These are phyloP conservation scores for Orestias chungarensis DNA, from an alignment of 2,797 vertebrate genomes.

Conservation along the genomic window DNA sequence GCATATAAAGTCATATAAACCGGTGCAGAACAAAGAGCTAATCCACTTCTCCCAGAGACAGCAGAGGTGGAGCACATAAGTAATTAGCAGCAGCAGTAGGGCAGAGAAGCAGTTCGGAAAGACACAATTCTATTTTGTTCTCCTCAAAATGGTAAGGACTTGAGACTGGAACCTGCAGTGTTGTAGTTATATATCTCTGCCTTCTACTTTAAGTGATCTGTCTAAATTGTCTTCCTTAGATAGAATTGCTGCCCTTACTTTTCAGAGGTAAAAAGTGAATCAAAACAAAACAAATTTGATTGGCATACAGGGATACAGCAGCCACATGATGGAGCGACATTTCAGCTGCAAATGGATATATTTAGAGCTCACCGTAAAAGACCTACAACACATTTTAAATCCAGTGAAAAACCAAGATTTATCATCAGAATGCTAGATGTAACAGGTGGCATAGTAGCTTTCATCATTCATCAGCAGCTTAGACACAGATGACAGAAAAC, in stretches of 20 bases:
- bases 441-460: not conserved
- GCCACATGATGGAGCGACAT: not conserved
- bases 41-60: too few species aligned
- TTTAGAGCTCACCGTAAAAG: not conserved
- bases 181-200: slow-evolving; percentile 32
- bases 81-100: too few species aligned
- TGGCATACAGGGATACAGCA: not conserved
- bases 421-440: not conserved
- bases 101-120: too few species aligned
- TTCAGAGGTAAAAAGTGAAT: slow-evolving; percentile 47
- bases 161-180: slow-evolving; percentile 9
- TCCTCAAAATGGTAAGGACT: slow-evolving; percentile 22
- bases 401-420: not conserved
- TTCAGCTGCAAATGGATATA: not conserved
- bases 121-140: slow-evolving; percentile 10
- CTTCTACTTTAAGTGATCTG: slow-evolving; percentile 16
- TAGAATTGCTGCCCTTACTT: slow-evolving; percentile 43
- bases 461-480: not conserved
- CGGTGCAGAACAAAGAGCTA: too few species aligned
- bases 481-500: not conserved
- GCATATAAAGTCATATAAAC: too few species aligned
- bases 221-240: slow-evolving; percentile 35
- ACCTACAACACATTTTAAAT: not conserved
- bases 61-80: too few species aligned
- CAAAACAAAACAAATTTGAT: slow-evolving; percentile 32